phyloP scores from a whole-genome alignment of 2,113 vertebrate genomes.

The Sarotherodon lohbergeri region DNA sequence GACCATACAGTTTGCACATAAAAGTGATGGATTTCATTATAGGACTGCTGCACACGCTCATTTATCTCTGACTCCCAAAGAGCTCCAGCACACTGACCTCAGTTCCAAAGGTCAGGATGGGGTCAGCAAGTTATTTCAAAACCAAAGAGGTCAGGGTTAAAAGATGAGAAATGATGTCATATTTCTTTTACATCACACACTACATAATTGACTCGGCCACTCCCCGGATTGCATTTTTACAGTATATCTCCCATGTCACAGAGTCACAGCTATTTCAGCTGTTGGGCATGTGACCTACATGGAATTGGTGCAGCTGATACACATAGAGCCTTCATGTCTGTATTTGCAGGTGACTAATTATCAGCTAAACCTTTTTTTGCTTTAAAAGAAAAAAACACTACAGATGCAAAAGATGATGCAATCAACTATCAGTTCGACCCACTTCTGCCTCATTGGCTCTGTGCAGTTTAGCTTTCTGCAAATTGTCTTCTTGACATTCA shows the following conservation, averaged over 20 bases:
- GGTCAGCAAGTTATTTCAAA: conserved; percentile 42
- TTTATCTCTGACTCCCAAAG: background rate
- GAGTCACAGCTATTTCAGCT: conserved; percentile 20
- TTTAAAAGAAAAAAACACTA: background rate
- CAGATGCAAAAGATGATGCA: background rate
- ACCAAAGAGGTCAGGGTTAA: conserved; percentile 25
- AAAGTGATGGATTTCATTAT: conserved; percentile 19
- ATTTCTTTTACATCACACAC: conserved; percentile 37
- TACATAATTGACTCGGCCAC: conserved; percentile 17
- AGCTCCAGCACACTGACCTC: background rate
- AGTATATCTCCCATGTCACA: conserved; percentile 6
- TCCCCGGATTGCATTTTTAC: conserved; percentile 27
- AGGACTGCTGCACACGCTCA: background rate
- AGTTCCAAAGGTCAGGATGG: background rate
- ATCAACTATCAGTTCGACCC: background rate
- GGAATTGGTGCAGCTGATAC: background rate
- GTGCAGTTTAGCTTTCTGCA: background rate
- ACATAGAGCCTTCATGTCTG: background rate
- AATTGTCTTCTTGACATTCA: conserved; percentile 41
- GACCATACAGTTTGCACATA: background rate
- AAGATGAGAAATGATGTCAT: conserved; percentile 4
- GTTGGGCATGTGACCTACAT: conserved; percentile 9
- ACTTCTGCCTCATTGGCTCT: background rate
- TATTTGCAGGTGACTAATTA: background rate
- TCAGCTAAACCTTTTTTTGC: background rate